Conservation (phyloP, 2,888 invertebrate species). For the Lasioglossum vierecki region DNA sequence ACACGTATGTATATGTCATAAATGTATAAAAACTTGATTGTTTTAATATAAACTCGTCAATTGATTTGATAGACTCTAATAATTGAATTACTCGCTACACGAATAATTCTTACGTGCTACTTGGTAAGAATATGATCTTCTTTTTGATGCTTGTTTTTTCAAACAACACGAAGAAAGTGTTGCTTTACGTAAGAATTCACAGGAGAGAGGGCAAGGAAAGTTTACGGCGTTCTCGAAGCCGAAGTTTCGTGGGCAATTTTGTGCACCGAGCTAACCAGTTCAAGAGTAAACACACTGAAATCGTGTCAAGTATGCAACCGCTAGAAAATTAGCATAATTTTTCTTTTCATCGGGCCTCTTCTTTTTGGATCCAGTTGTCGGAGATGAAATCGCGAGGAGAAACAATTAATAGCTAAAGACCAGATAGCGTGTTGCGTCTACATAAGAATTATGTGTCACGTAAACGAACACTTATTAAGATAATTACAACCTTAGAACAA, state of each 20-base stretch:
- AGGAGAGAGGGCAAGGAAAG: neutral
- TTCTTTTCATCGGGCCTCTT: neutral
- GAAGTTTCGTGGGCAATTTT: constrained; percentile 2
- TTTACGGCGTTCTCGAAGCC: neutral
- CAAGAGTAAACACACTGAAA: neutral
- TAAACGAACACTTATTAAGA: constrained; percentile 7
- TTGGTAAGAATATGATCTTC: neutral
- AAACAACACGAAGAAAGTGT: neutral
- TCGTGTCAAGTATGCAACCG: neutral
- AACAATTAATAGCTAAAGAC: constrained; percentile 36
- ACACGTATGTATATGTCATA: too few relatives aligned
- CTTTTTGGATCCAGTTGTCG: constrained; percentile 10
- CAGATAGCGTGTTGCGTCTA: constrained; percentile 2
- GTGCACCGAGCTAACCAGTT: neutral
- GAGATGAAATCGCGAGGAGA: constrained; percentile 29
- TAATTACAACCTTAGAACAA: neutral
- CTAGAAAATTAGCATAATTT: neutral
- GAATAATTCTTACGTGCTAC: neutral
- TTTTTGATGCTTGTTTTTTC: neutral
- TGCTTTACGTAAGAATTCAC: neutral
- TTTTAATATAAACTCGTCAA: too few relatives aligned
- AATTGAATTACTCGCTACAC: neutral
- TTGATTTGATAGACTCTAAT: neutral
- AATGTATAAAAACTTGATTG: neutral
- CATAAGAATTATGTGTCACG: constrained; percentile 18